Percentiles rank a stretch among this genome's conserved stretches.
phyloP scores from a whole-genome alignment of 2,888 invertebrate species.

The Torymus tubicola region DNA sequence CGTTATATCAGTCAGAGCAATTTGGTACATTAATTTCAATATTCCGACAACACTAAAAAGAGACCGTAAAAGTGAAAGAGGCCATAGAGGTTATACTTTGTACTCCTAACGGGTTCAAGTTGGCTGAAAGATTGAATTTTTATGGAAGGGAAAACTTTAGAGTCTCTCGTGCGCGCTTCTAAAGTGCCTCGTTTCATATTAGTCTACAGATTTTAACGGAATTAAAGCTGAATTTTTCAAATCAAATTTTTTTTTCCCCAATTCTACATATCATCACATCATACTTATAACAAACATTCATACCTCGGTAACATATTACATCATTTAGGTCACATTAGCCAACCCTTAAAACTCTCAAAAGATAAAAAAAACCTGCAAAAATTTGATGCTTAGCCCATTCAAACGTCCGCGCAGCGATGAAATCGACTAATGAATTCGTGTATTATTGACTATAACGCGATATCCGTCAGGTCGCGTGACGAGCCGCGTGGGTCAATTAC shows the following conservation, averaged over 20 bases:
- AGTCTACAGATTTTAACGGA: neutral
- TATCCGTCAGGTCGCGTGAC: conserved; percentile 44
- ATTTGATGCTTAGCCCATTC: too few relatives aligned
- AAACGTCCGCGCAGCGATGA: conserved; percentile 4
- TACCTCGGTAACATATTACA: too few relatives aligned
- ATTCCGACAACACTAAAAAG: conserved; percentile 38
- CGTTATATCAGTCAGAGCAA: conserved; percentile 56
- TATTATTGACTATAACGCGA: conserved; percentile 17
- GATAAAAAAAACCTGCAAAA: too few relatives aligned
- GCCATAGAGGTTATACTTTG: conserved; percentile 30
- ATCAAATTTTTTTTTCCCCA: neutral
- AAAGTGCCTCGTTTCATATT: neutral
- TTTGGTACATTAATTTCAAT: conserved; percentile 49
- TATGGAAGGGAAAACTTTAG: conserved; percentile 27
- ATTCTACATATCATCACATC: too few relatives aligned
- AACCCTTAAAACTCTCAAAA: too few relatives aligned
- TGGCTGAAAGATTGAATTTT: conserved; percentile 42
- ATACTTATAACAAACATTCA: too few relatives aligned
- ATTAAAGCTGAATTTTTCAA: neutral
- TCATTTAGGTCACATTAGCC: too few relatives aligned
- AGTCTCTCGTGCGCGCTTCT: conserved; percentile 12
- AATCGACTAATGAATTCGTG: conserved; percentile 44
- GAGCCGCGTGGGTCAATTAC: conserved; percentile 46
- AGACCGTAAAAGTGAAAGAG: conserved; percentile 45
- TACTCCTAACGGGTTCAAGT: conserved; percentile 17